Conservation (phyloP, 92 coral and sea anemone species). For the Palythoa heliodiscus region DNA sequence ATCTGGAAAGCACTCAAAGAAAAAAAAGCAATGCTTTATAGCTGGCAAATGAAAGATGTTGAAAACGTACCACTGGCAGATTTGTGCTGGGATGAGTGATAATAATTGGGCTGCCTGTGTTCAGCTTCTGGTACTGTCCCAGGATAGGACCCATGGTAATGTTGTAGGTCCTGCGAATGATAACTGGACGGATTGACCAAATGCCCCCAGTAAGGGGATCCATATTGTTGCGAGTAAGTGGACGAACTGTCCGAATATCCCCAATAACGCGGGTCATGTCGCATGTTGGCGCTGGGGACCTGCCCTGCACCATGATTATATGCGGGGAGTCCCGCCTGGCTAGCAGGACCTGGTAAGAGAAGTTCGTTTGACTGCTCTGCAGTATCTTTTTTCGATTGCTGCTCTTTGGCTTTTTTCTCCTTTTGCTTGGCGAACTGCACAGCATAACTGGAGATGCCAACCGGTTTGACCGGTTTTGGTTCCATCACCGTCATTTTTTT, state of each 20-base stretch:
- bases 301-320: constrained; percentile 9
- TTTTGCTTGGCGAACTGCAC: constrained; percentile 80
- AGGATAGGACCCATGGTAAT: constrained; percentile 23
- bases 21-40: background rate
- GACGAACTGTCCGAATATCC: background rate
- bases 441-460: constrained; percentile 74
- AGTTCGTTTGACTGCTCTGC: constrained; percentile 31
- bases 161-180: background rate
- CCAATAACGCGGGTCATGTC: constrained; percentile 7
- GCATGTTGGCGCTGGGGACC: background rate
- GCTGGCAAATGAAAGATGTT: background rate
- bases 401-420: constrained; percentile 71
- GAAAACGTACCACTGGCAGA: background rate
- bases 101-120: constrained; percentile 38
- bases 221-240: constrained; percentile 4
- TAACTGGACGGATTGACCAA: background rate
- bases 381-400: constrained; percentile 51
- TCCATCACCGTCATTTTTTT: constrained; percentile 47
- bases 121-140: background rate
- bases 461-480: constrained; percentile 47
- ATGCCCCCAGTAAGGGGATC: background rate
- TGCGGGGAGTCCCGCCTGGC: constrained; percentile 5
- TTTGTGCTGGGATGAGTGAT: background rate
- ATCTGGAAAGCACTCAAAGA: background rate
- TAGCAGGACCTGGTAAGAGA: constrained; percentile 2